Base-by-base conservation (phyloP, 1,140 invertebrate genomes). In the Penaeus chinensis region DNA sequence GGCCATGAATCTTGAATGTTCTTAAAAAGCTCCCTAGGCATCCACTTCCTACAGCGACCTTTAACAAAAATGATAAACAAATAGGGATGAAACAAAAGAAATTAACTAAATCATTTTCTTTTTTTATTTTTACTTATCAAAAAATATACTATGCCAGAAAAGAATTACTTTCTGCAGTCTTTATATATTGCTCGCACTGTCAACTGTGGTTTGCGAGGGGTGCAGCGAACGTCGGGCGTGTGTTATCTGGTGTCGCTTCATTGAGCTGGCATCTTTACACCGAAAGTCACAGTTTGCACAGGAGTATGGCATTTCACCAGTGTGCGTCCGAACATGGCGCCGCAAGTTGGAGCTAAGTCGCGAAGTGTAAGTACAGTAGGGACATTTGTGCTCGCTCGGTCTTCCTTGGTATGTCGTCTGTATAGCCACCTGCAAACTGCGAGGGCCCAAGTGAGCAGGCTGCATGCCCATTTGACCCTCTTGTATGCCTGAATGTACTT, bases 281-380 rank as follows among this genome's bases (percentile, higher is more conserved):
- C 88, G 82, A 82, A 89, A 90, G 18, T 82, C 47, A 80, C 89
- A 90, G 60, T 62, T 82, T 37, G 83, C 20, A 74, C 90, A 90
- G 60, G 89, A 89, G 85, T 88, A 90, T 27, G 90, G 90, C 88
- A 89, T 89, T 82, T 90, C 89, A n/a, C 90, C 90, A 32, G 89
- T 90, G 89, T 90, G 90, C 2, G 88, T 89, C 42, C 89, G 89
- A 61, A 90, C 71, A 62, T 90, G 90, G 16, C 90, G 88, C 65
- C 88, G 88, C 42, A 89, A 63, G 81, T 90, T 89, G 81, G 87
- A 88, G 79, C 82, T 84, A 11, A 88, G 63, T 3, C 82, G 82
- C 47, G 87, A 88, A 4, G 76, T 84, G 77, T 88, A 88, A 47
- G 87, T 82, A 61, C 87, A 88, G 62, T 88, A 84, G 7, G 87